Conservation (phyloP, 2,888 invertebrate species). For the Ormia ochracea region DNA sequence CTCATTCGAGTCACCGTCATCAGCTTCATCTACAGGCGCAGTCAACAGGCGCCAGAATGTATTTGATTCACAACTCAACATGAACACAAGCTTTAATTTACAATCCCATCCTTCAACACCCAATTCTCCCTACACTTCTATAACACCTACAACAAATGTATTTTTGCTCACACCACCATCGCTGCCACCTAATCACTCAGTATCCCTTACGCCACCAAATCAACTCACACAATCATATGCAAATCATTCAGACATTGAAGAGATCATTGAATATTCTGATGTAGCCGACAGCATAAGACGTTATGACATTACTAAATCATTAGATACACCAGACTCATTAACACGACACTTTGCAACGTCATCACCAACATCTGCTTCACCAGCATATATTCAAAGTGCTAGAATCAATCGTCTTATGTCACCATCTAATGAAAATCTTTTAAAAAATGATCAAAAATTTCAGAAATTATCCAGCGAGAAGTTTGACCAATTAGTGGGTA, state of each 20-base stretch:
- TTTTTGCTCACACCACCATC: slow-evolving; percentile 64
- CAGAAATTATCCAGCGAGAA: slow-evolving; percentile 75
- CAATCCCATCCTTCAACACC: slow-evolving; percentile 59
- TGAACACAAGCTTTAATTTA: slow-evolving; percentile 49
- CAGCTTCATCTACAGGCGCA: slow-evolving; percentile 56
- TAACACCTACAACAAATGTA: slow-evolving; percentile 61
- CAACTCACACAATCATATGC: slow-evolving; percentile 42
- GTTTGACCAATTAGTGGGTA: slow-evolving; percentile 73
- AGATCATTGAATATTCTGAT: slow-evolving; percentile 72
- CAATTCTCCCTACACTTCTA: slow-evolving; percentile 44
- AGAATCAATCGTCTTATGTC: slow-evolving; percentile 68
- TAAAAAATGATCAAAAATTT: slow-evolving; percentile 74
- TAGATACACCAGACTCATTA: slow-evolving; percentile 57
- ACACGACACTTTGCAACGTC: slow-evolving; percentile 32
- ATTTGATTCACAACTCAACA: slow-evolving; percentile 62
- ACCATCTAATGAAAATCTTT: slow-evolving; percentile 71
- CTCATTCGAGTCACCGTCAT: slow-evolving; percentile 42
- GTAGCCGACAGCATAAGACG: slow-evolving; percentile 72
- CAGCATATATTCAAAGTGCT: slow-evolving; percentile 49
- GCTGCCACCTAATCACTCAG: slow-evolving; percentile 56
- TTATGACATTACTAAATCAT: slow-evolving; percentile 63
- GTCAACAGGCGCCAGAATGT: slow-evolving; percentile 66
- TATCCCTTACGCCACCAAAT: slow-evolving; percentile 45
- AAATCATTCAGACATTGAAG: slow-evolving; percentile 66
- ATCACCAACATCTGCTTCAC: slow-evolving; percentile 43